phyloP scores from a whole-genome alignment of 2,888 invertebrate genomes.

The Leptura quadrifasciata region DNA sequence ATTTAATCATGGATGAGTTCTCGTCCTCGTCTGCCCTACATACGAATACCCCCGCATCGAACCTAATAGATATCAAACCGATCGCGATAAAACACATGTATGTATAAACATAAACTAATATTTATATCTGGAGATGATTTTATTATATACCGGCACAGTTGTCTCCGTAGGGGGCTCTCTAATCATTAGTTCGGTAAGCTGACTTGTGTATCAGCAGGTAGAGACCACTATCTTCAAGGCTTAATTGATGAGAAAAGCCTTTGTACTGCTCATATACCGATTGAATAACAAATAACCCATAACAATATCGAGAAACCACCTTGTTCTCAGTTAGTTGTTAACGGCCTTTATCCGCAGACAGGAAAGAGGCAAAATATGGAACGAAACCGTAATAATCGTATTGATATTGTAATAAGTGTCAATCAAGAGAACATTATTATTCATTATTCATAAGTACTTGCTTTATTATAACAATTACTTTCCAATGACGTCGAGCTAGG shows the following conservation, averaged over 20 bases:
- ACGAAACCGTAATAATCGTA: slow-evolving; percentile 50
- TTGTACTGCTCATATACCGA: slow-evolving; percentile 56
- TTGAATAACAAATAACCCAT: slow-evolving; percentile 56
- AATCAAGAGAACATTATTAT: slow-evolving; percentile 50
- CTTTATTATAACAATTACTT: too few relatives aligned
- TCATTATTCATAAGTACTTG: slow-evolving; percentile 11
- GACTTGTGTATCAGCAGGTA: slow-evolving; percentile 70
- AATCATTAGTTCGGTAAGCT: slow-evolving; percentile 66
- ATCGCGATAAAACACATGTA: slow-evolving; percentile 72
- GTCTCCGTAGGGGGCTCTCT: slow-evolving; percentile 68
- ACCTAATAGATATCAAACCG: slow-evolving; percentile 14
- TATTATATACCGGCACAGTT: slow-evolving; percentile 69
- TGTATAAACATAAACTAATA: slow-evolving; percentile 72
- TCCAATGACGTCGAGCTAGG: too few relatives aligned
- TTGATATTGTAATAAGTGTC: slow-evolving; percentile 52
- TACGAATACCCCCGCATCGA: slow-evolving; percentile 5
- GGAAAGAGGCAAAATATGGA: slow-evolving; percentile 44
- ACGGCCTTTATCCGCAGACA: slow-evolving; percentile 38
- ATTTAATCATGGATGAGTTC: neutral
- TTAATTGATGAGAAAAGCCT: slow-evolving; percentile 65
- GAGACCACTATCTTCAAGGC: slow-evolving; percentile 62
- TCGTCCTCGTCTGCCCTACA: slow-evolving; percentile 8
- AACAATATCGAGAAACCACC: slow-evolving; percentile 51
- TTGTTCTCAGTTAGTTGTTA: slow-evolving; percentile 40
- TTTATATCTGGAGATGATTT: slow-evolving; percentile 73